Evolutionary conservation across 2,113 vertebrate genomes (phyloP).

Genomic region (rat (Rattus norvegicus)): GRCr8 NC_086020.1:237645001-237645500

Average conservation of each 20-base stretch:
- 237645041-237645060: constrained; percentile 90
- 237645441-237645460: background rate
- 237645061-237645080: constrained; percentile 82
- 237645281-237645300: background rate
- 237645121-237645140: constrained; percentile 92
- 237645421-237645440: too few species aligned
- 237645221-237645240: background rate
- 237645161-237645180: fast-evolving
- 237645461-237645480: background rate
- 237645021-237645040: constrained; percentile 91
- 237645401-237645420: background rate
- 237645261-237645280: background rate
- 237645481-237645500: background rate
- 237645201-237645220: background rate
- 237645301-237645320: constrained; percentile 5
- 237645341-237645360: background rate
- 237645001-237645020: constrained; percentile 90
- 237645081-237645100: constrained; percentile 84
- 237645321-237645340: background rate
- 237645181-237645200: background rate
- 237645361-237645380: background rate
- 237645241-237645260: background rate
- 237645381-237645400: background rate
- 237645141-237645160: constrained; percentile 37
- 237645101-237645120: constrained; percentile 83